Percentiles rank a stretch among this genome's conserved stretches.
Evolutionary conservation across 2,797 vertebrate species (phyloP).

Genomic region (Danio choprae): DNA sequence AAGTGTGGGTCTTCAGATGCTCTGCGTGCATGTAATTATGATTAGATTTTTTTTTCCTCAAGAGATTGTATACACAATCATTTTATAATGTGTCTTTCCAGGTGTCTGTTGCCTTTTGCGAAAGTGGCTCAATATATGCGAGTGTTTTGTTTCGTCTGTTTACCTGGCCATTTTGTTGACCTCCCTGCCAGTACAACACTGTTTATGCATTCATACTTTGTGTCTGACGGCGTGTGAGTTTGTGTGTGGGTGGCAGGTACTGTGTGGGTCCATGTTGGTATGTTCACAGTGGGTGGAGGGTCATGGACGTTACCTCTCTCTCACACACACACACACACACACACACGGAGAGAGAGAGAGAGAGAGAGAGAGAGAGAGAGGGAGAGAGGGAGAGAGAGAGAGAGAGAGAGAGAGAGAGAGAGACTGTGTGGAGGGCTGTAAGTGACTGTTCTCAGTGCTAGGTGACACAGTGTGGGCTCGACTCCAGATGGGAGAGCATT

Average conservation of each 20-base stretch:
- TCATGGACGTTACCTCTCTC: slow-evolving; percentile 23
- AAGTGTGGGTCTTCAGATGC: neutral
- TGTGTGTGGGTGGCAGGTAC: slow-evolving; percentile 40
- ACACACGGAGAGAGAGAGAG: slow-evolving; percentile 53
- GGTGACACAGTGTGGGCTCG: slow-evolving; percentile 81
- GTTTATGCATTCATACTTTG: slow-evolving; percentile 38
- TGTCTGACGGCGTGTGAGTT: slow-evolving; percentile 34
- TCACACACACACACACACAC: slow-evolving; percentile 9
- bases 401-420: slow-evolving; percentile 50
- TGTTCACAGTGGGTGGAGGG: slow-evolving; percentile 21
- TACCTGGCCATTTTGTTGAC: slow-evolving; percentile 32
- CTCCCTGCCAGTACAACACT: slow-evolving; percentile 29
- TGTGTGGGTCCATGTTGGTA: slow-evolving; percentile 26
- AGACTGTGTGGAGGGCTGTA: slow-evolving; percentile 74
- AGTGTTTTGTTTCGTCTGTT: slow-evolving; percentile 37
- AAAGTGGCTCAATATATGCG: neutral
- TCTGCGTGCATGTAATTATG: neutral
- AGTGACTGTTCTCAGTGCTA: slow-evolving; percentile 79
- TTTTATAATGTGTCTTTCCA: slow-evolving; percentile 2
- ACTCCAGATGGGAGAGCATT: slow-evolving; percentile 90
- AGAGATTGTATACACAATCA: neutral
- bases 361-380: slow-evolving; percentile 50
- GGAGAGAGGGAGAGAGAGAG: slow-evolving; percentile 54
- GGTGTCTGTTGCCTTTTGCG: neutral
- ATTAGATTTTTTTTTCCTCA: neutral